A percentile compares a stretch with the other conserved stretches of the same genome.
These are phyloP conservation scores for Smittia sp. DNA, from an alignment of 2,888 invertebrate genomes.

Conservation along the genomic window DNA sequence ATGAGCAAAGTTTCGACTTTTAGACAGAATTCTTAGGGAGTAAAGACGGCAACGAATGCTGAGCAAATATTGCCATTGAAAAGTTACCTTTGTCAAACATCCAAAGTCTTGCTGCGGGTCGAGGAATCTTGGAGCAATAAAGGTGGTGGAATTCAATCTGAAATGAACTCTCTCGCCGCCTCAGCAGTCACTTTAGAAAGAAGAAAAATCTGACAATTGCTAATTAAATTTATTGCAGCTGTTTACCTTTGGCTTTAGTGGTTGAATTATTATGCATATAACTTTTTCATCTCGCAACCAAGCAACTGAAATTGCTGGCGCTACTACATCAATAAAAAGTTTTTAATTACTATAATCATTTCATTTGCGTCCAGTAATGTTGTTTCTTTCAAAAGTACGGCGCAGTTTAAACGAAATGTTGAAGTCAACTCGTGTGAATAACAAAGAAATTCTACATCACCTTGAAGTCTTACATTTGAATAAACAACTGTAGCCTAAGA, in stretches of 20 bases:
- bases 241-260: constrained; percentile 13
- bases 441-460: constrained; percentile 17
- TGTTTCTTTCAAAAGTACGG: background rate
- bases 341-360: constrained; percentile 37
- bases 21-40: background rate
- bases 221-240: constrained; percentile 37
- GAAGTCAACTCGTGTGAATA: constrained; percentile 21
- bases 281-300: background rate
- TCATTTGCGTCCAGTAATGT: background rate
- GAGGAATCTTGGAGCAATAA: background rate
- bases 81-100: background rate
- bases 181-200: too few species aligned
- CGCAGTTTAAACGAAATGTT: background rate
- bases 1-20: background rate
- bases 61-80: too few species aligned
- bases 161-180: too few species aligned
- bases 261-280: constrained; percentile 25
- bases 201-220: too few species aligned
- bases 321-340: constrained; percentile 26
- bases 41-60: too few species aligned
- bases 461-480: background rate
- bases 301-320: background rate
- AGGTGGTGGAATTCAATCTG: too few species aligned
- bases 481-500: constrained; percentile 3
- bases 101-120: background rate